Base-by-base conservation (phyloP, 2,888 invertebrate genomes). In the Lydus trimaculatus region DNA sequence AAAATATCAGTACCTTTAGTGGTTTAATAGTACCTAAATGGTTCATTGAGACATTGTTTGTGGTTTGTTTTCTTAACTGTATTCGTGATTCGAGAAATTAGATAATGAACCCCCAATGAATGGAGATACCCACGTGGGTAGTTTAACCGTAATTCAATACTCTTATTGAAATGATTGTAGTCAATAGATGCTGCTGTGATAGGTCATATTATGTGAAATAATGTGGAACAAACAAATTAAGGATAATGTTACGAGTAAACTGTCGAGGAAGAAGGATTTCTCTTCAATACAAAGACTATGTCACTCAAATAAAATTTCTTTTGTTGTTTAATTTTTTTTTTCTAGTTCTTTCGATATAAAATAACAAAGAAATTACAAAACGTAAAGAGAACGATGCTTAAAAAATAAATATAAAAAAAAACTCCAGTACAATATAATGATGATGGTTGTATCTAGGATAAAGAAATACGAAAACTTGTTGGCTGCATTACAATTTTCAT, bases 21-120 rank as follows among this genome's bases (percentile, higher is more conserved):
- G 28, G 4, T 28, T n/a, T 2, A 28, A 28, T 28, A 28, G 28
- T 3, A n/a, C n/a, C n/a, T n/a, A 36, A 15, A 15, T 36, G 20
- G 48, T 48, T 20, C 9, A 48, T 48, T 48, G 48, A 20, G 48
- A 48, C 48, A 48, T 11, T 61, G 63, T 64, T 60, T 61, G 65
- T 56, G 72, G 76, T 69, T 67, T 75, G 69, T 74, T 74, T 76
- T 73, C 76, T 74, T 74, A 75, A 76, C 74, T 70, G 75, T 75
- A 74, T 71, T 75, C 72, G 59, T 73, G 72, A 61, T 69, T 73
- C 70, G 69, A 69, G 72, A 74, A 72, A 76, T 77, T 73, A 71
- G 73, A 73, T 77, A 77, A 77, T 73, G 74, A 75, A 67, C 65
- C 67, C 64, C 43, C 2, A 52, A 62, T 31, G 59, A 67, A 70